Conservation (phyloP, 2,113 vertebrate genomes). For the Entomyzon cyanotis region DNA sequence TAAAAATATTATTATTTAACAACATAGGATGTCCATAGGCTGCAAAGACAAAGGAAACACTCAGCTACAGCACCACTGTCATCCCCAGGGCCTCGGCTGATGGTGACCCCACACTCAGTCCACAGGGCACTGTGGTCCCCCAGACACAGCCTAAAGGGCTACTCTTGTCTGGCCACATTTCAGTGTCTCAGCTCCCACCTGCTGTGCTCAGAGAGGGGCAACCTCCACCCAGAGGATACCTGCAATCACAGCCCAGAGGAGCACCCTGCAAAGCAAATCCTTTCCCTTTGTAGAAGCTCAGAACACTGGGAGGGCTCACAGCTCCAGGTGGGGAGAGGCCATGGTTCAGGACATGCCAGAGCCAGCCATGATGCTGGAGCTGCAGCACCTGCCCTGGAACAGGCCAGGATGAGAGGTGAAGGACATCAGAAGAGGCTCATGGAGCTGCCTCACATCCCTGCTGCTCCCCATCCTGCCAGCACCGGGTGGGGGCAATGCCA, state of each 20-base stretch:
- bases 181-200: not conserved
- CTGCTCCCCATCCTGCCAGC: not conserved
- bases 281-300: not conserved
- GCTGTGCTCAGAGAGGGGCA: not conserved
- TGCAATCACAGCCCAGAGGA: not conserved
- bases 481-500: not conserved
- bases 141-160: not conserved
- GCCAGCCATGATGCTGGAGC: not conserved
- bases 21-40: not conserved
- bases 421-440: not conserved
- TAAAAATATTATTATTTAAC: not conserved
- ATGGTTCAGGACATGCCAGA: not conserved
- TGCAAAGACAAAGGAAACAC: not conserved
- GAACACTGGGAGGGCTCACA: not conserved
- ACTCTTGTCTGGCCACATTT: not conserved
- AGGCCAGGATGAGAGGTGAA: not conserved
- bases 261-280: not conserved
- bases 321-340: not conserved
- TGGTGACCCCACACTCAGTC: accelerated
- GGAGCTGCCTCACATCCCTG: not conserved
- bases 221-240: not conserved
- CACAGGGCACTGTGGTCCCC: not conserved
- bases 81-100: not conserved
- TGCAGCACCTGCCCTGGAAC: not conserved
- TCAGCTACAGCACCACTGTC: too few relatives aligned